Base-by-base conservation (phyloP, 2,113 vertebrate species). In the Leuciscus idus region DNA sequence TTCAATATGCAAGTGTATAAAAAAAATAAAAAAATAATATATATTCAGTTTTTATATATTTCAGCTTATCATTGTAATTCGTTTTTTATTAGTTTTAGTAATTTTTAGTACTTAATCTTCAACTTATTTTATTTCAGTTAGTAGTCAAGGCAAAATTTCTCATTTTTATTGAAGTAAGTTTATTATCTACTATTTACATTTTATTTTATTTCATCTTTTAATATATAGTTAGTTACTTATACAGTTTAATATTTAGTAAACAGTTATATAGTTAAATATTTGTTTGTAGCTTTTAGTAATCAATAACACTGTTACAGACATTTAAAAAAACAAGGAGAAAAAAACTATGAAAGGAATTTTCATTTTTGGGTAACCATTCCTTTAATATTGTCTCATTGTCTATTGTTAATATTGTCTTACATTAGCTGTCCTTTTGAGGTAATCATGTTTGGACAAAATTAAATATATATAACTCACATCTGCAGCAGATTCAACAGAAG, bases 401-500 rank as follows among this genome's bases (percentile, higher is more conserved):
- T 61, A 11, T 28, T 21, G 17, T 21, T 55, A 55, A 21, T 55
- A 55, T 21, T 62, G 12, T 36, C 30, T 36, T 70, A 21, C 66
- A 70, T 10, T 19, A 9, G 8, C 8, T 72, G 33, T 72, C 1
- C 17, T 72, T 72, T 70, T 23, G 6, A 33, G 7, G 33, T 72
- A 72, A 72, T 72, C 19, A 5, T 43, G 9, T 72, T 72, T 72
- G 21, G 33, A 4, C 68, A 46, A 50, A 33, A 5, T 55, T 1
- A 68, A 23, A 48, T 26, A 15, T 6, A 17, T 39, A 21, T 15
- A 43, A 50, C 88, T 89, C 76, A 93, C 91, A 64, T 95, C 93
- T 23, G 92, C 89, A 2, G 94, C 91, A 50, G 84, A 82, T 84
- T 95, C 94, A 36, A 83, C 39, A 0, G 91, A 0, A 8, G 94